These are phyloP conservation scores for Ichneumoninae sp. DNA, from an alignment of 2,888 invertebrate species.

Conservation along the genomic window DNA sequence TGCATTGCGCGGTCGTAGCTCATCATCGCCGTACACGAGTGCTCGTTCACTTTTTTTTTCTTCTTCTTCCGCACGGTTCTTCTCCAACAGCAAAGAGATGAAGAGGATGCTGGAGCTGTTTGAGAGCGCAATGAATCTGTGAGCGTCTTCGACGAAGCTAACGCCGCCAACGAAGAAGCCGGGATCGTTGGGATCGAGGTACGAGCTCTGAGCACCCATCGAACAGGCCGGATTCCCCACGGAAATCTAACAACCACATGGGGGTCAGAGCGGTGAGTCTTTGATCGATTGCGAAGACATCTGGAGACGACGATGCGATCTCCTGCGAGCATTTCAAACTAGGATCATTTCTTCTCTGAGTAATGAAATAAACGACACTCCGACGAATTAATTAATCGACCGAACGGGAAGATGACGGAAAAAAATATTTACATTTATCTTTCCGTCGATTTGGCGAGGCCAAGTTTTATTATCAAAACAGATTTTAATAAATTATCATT, in stretches of 20 bases:
- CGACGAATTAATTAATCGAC: neutral
- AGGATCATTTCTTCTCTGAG: neutral
- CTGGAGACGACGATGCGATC: neutral
- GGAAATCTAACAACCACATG: neutral
- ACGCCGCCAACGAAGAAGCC: conserved; percentile 9
- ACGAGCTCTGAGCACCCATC: neutral
- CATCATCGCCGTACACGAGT: conserved; percentile 31
- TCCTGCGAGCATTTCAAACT: neutral
- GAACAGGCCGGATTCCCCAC: neutral
- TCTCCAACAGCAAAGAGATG: conserved; percentile 80
- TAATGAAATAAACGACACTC: neutral
- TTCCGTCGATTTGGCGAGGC: too few relatives aligned
- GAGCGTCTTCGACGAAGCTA: conserved; percentile 53
- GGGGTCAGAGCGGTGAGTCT: conserved; percentile 1
- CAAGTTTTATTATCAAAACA: conserved; percentile 35
- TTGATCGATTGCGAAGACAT: neutral
- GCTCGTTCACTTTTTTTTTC: conserved; percentile 44
- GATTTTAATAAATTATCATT: conserved; percentile 54
- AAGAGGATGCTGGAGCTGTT: conserved; percentile 82
- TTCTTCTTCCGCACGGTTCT: neutral
- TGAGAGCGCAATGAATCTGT: conserved; percentile 80
- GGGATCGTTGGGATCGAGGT: neutral
- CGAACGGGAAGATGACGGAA: neutral
- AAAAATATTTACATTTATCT: neutral
- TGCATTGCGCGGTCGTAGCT: conserved; percentile 46